A percentile compares a stretch with the other conserved stretches of the same genome.
These are phyloP conservation scores for Sinella curviseta DNA, from an alignment of 1,140 invertebrate species.

Conservation along the genomic window DNA sequence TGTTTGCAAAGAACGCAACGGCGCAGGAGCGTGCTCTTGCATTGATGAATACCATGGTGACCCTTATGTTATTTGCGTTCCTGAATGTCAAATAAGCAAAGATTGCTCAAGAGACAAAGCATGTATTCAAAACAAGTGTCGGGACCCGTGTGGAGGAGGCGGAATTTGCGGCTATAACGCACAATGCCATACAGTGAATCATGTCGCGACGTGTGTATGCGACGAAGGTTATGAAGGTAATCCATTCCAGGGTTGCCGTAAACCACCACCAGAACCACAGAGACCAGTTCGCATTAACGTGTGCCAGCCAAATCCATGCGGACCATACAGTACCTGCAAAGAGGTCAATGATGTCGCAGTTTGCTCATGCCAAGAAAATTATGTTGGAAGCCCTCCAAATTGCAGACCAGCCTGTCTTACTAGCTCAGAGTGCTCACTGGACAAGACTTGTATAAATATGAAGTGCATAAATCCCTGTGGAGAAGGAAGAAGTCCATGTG, in stretches of 20 bases:
- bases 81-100: slow-evolving; percentile 69
- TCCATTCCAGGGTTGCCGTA: slow-evolving; percentile 68
- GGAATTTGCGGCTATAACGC: slow-evolving; percentile 77
- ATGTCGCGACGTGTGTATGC: background rate
- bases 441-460: slow-evolving; percentile 69
- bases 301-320: slow-evolving; percentile 70
- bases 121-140: slow-evolving; percentile 51
- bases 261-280: slow-evolving; percentile 56
- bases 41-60: slow-evolving; percentile 51
- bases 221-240: slow-evolving; percentile 50
- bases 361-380: slow-evolving; percentile 73
- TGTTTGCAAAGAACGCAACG: slow-evolving; percentile 61
- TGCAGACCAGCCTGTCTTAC: slow-evolving; percentile 76
- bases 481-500: slow-evolving; percentile 67
- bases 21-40: slow-evolving; percentile 48
- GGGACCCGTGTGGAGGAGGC: slow-evolving; percentile 49
- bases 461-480: slow-evolving; percentile 70
- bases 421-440: slow-evolving; percentile 68
- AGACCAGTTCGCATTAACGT: slow-evolving; percentile 48
- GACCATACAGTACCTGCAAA: slow-evolving; percentile 69
- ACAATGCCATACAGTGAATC: slow-evolving; percentile 60
- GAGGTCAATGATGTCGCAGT: slow-evolving; percentile 66
- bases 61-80: slow-evolving; percentile 65
- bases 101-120: slow-evolving; percentile 59
- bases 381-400: slow-evolving; percentile 70